These are phyloP conservation scores for Rhynchopsitta pachyrhyncha DNA, from an alignment of 2,113 vertebrate genomes.

Conservation along the genomic window DNA sequence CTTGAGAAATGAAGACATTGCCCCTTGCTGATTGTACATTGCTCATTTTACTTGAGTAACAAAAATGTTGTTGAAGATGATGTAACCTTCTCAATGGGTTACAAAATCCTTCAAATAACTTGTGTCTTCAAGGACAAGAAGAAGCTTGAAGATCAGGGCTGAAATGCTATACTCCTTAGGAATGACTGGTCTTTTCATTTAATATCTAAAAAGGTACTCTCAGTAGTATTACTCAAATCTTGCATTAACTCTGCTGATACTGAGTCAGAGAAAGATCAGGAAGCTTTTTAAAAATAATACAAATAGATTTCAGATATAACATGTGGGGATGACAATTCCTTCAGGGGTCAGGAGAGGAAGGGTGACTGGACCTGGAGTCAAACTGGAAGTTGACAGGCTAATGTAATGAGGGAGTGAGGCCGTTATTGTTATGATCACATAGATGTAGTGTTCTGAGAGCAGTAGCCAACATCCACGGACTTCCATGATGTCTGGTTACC, in stretches of 20 bases:
- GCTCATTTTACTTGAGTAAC: neutral
- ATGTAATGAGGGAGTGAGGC: neutral
- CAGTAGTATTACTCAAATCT: neutral
- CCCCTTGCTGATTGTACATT: neutral
- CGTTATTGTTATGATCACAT: neutral
- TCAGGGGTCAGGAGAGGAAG: neutral
- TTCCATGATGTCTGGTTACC: neutral
- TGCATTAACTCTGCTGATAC: neutral
- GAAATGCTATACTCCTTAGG: neutral
- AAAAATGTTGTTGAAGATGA: neutral
- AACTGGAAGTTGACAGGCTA: neutral
- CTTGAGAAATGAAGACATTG: neutral
- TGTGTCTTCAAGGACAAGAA: neutral
- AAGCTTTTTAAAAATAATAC: neutral
- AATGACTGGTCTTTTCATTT: neutral
- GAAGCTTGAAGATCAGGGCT: neutral
- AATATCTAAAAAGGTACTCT: neutral
- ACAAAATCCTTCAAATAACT: neutral
- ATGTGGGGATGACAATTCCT: neutral
- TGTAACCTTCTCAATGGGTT: neutral
- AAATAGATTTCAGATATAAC: neutral
- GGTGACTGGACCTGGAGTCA: neutral
- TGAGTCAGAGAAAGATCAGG: neutral
- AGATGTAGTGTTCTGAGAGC: neutral
- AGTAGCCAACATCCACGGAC: rapidly evolving